Evolutionary conservation across 2,113 vertebrate genomes (phyloP).

Genomic region (Rhea pennata): DNA sequence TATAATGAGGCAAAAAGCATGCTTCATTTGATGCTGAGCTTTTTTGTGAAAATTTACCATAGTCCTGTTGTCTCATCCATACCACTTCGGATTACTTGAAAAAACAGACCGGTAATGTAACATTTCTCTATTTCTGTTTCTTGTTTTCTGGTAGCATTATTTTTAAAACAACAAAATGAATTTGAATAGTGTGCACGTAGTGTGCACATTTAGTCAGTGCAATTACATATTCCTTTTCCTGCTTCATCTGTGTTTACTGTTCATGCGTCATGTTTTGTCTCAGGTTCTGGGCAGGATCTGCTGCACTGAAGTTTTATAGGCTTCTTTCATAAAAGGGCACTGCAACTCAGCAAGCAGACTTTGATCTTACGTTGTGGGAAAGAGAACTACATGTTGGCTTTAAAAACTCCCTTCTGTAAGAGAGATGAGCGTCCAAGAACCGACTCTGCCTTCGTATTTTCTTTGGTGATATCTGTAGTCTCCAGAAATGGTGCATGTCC

Average conservation of each 20-base stretch:
- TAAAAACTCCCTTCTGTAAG: not conserved
- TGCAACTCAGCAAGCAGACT: not conserved
- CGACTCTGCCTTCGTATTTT: not conserved
- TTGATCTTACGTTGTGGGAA: not conserved
- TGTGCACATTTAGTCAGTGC: not conserved
- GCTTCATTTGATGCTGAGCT: not conserved
- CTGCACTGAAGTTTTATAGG: not conserved
- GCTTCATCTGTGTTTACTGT: not conserved
- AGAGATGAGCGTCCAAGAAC: not conserved
- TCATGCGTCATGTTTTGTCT: not conserved
- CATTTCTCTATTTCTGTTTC: not conserved
- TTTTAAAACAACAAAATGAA: not conserved
- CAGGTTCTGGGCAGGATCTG: not conserved
- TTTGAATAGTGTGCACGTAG: not conserved
- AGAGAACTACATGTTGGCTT: not conserved
- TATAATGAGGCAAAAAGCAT: not conserved
- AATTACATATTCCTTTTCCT: not conserved
- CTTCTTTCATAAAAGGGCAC: no score
- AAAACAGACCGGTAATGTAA: not conserved
- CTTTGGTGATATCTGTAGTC: constrained; percentile 2
- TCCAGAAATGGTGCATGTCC: constrained; percentile 48
- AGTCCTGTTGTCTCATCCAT: not conserved
- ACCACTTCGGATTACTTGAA: not conserved
- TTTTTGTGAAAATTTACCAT: not conserved
- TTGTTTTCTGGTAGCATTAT: not conserved